Percentiles rank a stretch among this genome's conserved stretches.
Conservation (phyloP, 2,888 invertebrate genomes). For the Elegia similella region DNA sequence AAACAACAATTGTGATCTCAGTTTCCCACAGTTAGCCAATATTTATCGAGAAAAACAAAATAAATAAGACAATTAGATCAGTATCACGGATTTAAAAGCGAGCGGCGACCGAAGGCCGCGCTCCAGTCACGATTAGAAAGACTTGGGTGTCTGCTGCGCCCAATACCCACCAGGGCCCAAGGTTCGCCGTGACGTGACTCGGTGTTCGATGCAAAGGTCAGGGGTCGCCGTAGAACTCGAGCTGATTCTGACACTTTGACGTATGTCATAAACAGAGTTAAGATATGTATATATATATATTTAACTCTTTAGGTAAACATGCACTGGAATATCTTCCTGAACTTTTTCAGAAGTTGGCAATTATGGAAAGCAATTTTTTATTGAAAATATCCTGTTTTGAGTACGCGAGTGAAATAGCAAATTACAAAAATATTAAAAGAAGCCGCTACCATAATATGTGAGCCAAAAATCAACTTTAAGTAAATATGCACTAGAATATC, state of each 20-base stretch:
- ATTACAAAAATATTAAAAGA: too few species aligned
- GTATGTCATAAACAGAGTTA: slow-evolving; percentile 42
- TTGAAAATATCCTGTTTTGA: too few species aligned
- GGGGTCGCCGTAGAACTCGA: slow-evolving; percentile 57
- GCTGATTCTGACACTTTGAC: slow-evolving; percentile 54
- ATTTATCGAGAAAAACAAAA: slow-evolving; percentile 31
- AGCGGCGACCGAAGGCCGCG: slow-evolving; percentile 68
- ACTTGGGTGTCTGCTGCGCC: slow-evolving; percentile 36
- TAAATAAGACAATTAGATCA: slow-evolving; percentile 50
- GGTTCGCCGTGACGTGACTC: slow-evolving; percentile 68
- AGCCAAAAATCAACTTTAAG: too few species aligned
- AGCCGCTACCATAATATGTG: too few species aligned
- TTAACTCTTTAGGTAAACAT: too few species aligned
- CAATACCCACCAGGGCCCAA: slow-evolving; percentile 60
- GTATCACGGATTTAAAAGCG: slow-evolving; percentile 64
- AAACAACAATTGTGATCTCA: not conserved
- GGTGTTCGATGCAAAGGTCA: slow-evolving; percentile 60
- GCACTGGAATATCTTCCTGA: too few species aligned
- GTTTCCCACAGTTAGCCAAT: slow-evolving; percentile 7
- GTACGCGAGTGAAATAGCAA: too few species aligned
- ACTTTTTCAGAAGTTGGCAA: too few species aligned
- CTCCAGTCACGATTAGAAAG: slow-evolving; percentile 73
- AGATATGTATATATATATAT: too few species aligned
- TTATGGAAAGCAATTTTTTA: too few species aligned
- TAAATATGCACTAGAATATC: too few species aligned